Base-by-base conservation (phyloP, 2,888 invertebrate genomes). In the Drosophila melanosoma region DNA sequence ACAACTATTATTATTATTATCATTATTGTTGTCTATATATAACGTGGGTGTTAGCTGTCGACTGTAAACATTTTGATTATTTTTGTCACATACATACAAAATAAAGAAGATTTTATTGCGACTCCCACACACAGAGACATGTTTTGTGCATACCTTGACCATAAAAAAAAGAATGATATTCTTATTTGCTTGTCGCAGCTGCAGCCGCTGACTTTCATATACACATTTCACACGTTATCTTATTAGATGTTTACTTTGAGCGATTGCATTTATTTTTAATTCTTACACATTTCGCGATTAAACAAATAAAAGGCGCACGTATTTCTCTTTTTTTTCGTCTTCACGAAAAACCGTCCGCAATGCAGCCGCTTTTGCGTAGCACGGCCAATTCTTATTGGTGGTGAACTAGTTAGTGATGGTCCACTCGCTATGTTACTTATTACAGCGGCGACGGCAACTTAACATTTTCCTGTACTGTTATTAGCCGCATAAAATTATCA, bases 71-170 rank as follows among this genome's bases (percentile, higher is more conserved):
- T 69, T 73, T 61, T 45, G 74, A 76, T 71, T 79, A 69, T 71
- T 72, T 69, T 62, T 85, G 84, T 83, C 84, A 78, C 72, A 76
- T 71, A 75, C 83, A 69, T 64, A 69, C 70, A 78, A 65, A 62
- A 65, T 69, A 72, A 83, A 84, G 76, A 83, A 58, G 87, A 87
- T 89, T 81, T 82, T 87, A 72, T 76, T 76, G 59, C 63, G 68
- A 84, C 85, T 87, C 85, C 90, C 85, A 89, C 85, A 82, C 85
- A 82, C 88, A 76, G 73, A 65, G 72, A 62, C 70, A 71, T 66
- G 73, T 81, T 71, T 57, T 51, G 51, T 63, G 70, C 81, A 69
- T 84, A 85, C 89, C 89, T 84, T 84, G 73, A 72, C 54, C 53
- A 73, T 23, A 45, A 45, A 68, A 79, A 79, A 76, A 67, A 70